These are phyloP conservation scores for Mystacornis crossleyi DNA, from an alignment of 2,113 vertebrate species.

Conservation along the genomic window DNA sequence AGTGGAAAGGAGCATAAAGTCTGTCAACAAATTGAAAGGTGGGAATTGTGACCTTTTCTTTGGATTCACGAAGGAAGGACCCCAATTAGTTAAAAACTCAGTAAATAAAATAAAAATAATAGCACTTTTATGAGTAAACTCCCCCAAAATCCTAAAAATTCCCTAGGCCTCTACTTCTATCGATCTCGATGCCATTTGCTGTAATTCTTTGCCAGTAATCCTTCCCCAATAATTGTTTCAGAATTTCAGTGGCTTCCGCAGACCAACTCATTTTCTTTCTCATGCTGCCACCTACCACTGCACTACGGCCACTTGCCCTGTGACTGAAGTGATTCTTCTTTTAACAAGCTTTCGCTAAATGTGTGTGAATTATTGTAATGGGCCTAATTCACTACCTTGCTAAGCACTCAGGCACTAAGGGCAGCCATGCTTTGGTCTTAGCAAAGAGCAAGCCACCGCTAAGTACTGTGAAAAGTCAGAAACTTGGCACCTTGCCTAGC, in stretches of 20 bases:
- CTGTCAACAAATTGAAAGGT: not conserved
- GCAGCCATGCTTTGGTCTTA: not conserved
- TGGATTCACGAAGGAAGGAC: not conserved
- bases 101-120: not conserved
- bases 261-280: not conserved
- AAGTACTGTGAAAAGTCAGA: not conserved
- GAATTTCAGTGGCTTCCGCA: not conserved
- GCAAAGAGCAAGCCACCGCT: not conserved
- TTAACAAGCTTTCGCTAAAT: not conserved
- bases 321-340: not conserved
- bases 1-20: not conserved
- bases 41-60: not conserved
- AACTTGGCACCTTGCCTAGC: not conserved
- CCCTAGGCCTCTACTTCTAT: not conserved
- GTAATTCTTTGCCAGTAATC: not conserved
- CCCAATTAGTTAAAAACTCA: not conserved
- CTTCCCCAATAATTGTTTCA: not conserved
- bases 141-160: not conserved
- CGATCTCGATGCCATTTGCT: not conserved
- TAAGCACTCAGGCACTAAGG: not conserved
- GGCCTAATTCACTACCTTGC: not conserved
- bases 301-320: not conserved
- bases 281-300: conserved; percentile 8
- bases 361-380: not conserved
- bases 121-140: not conserved